phyloP scores from a whole-genome alignment of 2,888 invertebrate genomes.

The Limnephilus lunatus region DNA sequence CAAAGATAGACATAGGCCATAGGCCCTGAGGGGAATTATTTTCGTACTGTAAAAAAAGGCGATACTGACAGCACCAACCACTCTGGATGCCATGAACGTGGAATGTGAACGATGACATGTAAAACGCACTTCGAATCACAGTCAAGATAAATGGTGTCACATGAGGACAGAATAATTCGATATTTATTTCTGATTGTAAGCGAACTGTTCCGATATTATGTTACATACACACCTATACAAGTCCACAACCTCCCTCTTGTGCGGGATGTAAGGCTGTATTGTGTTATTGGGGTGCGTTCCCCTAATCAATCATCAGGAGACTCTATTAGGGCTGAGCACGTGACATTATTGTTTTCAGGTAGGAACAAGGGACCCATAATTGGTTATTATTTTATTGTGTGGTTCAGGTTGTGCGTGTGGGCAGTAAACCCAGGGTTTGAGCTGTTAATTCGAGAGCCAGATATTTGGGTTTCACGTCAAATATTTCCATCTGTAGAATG shows the following conservation, averaged over 20 bases:
- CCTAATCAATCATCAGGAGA: not conserved
- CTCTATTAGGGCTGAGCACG: not conserved
- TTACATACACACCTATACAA: not conserved
- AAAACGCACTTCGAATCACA: not conserved
- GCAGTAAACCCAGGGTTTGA: not conserved
- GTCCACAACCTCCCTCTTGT: not conserved
- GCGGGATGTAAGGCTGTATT: not conserved
- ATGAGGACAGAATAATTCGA: not conserved
- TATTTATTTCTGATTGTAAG: not conserved
- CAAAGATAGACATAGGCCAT: too few species aligned
- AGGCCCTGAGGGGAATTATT: too few species aligned
- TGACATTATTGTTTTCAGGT: not conserved
- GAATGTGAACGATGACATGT: not conserved
- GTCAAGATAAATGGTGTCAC: not conserved
- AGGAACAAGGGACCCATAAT: not conserved
- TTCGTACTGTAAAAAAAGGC: too few species aligned
- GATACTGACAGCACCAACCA: too few species aligned
- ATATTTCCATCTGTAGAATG: not conserved
- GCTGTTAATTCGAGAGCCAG: not conserved
- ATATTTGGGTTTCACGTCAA: not conserved
- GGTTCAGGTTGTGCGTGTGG: too few species aligned
- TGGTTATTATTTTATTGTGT: not conserved
- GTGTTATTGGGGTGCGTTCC: not conserved
- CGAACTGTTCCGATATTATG: not conserved
- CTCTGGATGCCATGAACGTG: too few species aligned